Percentiles rank a stretch among this genome's conserved stretches.
Conservation (phyloP, 2,113 vertebrate genomes). For the Procavia capensis region DNA sequence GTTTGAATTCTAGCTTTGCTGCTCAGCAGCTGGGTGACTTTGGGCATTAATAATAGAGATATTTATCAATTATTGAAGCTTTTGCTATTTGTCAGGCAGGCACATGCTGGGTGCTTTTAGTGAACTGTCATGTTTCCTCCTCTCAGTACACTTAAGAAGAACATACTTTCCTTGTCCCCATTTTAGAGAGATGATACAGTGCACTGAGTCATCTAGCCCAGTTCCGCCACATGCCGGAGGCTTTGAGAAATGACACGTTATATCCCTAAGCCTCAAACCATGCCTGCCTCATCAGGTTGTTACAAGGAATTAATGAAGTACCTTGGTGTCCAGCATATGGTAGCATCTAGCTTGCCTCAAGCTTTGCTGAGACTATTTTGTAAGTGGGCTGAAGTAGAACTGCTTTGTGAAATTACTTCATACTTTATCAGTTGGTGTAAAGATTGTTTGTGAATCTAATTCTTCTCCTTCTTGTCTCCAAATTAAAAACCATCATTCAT, state of each 20-base stretch:
- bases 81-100: neutral
- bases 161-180: neutral
- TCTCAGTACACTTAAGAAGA: neutral
- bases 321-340: neutral
- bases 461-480: constrained; percentile 8
- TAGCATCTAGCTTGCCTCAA: neutral
- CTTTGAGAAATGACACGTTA: neutral
- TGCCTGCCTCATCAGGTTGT: neutral
- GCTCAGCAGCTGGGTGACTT: neutral
- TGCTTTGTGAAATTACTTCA: neutral
- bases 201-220: neutral
- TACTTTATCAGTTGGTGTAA: neutral
- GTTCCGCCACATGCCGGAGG: neutral
- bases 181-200: neutral
- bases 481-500: neutral
- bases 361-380: neutral
- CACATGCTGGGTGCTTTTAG: neutral
- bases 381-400: neutral
- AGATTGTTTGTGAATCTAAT: neutral
- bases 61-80: neutral
- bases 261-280: neutral
- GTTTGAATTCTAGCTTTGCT: neutral
- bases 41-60: neutral
- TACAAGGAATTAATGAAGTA: neutral
- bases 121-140: neutral